These are phyloP conservation scores for Canis aureus DNA, from an alignment of 2,113 vertebrate species.

Conservation along the genomic window DNA sequence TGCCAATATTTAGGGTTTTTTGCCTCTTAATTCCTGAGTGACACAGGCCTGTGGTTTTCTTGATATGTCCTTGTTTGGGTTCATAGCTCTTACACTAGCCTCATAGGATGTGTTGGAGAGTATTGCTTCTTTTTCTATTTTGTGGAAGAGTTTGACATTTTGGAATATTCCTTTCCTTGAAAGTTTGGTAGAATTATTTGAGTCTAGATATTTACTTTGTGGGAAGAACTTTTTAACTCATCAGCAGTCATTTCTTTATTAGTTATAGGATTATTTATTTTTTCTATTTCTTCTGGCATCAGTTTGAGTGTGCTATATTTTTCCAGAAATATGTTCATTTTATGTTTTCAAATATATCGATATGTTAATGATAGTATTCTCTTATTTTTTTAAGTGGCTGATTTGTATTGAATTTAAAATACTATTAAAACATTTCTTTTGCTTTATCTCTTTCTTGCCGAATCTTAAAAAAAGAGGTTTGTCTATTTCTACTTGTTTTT, in stretches of 20 bases:
- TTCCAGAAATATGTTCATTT: not conserved
- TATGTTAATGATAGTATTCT: not conserved
- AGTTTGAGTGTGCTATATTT: not conserved
- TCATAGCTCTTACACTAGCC: not conserved
- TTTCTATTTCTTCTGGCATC: slow-evolving; percentile 38
- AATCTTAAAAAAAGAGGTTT: slow-evolving; percentile 42
- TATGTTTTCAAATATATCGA: slow-evolving; percentile 15
- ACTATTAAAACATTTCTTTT: slow-evolving; percentile 25
- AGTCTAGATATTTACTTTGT: not conserved
- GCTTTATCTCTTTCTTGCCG: not conserved
- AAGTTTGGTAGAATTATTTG: not conserved
- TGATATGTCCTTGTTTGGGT: not conserved
- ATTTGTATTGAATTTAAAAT: slow-evolving; percentile 33
- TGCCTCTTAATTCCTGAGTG: not conserved
- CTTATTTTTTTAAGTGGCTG: not conserved
- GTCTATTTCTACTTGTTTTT: slow-evolving; percentile 12
- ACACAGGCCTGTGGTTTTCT: not conserved
- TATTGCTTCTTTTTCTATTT: slow-evolving; percentile 14
- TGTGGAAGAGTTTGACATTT: slow-evolving; percentile 29
- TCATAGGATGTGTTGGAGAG: not conserved
- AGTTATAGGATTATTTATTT: not conserved
- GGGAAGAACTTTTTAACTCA: not conserved
- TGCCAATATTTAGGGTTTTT: not conserved
- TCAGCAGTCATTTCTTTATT: not conserved
- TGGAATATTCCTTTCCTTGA: not conserved